Conservation (phyloP, 92 coral and sea anemone species). For the Paragorgia papillata region DNA sequence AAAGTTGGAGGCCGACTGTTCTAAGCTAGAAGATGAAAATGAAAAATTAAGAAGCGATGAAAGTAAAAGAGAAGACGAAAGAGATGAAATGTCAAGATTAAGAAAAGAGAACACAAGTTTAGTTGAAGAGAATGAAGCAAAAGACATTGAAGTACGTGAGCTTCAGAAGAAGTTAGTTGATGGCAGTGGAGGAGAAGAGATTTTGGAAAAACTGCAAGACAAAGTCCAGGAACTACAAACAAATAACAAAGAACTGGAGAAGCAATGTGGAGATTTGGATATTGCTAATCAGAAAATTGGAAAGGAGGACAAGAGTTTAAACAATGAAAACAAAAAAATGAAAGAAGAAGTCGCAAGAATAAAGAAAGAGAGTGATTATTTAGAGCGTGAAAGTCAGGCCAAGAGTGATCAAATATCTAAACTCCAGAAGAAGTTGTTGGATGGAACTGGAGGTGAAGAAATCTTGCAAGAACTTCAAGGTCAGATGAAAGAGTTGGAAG, state of each 20-base stretch:
- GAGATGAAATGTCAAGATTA: slow-evolving; percentile 14
- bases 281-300: too few species aligned
- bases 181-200: slow-evolving; percentile 48
- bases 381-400: slow-evolving; percentile 38
- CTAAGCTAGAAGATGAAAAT: slow-evolving; percentile 33
- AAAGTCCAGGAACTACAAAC: slow-evolving; percentile 57
- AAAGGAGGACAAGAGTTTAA: slow-evolving; percentile 29
- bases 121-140: slow-evolving; percentile 21
- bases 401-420: background rate
- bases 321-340: slow-evolving; percentile 58
- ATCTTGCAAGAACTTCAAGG: background rate
- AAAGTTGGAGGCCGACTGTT: slow-evolving; percentile 58
- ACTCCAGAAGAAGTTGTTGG: slow-evolving; percentile 8
- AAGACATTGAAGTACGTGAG: background rate
- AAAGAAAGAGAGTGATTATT: slow-evolving; percentile 67
- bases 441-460: slow-evolving; percentile 18
- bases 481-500: background rate
- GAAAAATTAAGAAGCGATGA: slow-evolving; percentile 62
- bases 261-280: slow-evolving; percentile 1
- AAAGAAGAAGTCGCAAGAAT: background rate
- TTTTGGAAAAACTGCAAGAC: slow-evolving; percentile 59
- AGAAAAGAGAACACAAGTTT: slow-evolving; percentile 61
- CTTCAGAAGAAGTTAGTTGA: background rate
- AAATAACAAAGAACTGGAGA: slow-evolving; percentile 60
- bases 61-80: slow-evolving; percentile 39